phyloP scores from a whole-genome alignment of 1,140 invertebrate genomes.

The Drosophila guanche region DNA sequence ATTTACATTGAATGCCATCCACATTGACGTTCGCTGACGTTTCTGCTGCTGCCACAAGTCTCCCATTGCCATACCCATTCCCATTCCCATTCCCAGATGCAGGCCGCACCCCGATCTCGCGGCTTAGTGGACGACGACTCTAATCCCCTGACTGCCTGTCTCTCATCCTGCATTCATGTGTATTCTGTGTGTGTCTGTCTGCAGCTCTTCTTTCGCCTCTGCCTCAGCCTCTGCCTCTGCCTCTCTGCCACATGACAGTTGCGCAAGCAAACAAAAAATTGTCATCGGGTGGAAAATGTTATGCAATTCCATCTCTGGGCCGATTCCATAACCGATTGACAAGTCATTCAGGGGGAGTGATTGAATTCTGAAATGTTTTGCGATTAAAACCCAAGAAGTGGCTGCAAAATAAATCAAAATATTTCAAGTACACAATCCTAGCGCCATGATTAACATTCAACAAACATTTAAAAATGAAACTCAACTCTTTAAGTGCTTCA shows the following conservation, averaged over 20 bases:
- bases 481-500: no score
- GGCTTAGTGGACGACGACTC: conserved; percentile 48
- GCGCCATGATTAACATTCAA: no score
- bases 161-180: conserved; percentile 23
- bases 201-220: no score
- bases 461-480: no score
- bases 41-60: conserved; percentile 4
- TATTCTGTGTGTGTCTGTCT: conserved; percentile 9
- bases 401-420: no score
- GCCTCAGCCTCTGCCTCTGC: no score
- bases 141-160: conserved; percentile 52
- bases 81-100: not conserved
- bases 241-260: conserved; percentile 39
- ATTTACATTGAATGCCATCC: conserved; percentile 35
- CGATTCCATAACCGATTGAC: conserved; percentile 17
- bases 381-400: no score
- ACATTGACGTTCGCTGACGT: conserved; percentile 50
- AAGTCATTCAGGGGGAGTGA: not conserved
- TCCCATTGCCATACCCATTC: no score
- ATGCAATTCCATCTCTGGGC: conserved; percentile 34
- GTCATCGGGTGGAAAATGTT: conserved; percentile 43
- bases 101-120: conserved; percentile 24
- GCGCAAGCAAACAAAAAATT: conserved; percentile 37
- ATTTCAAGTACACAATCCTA: no score
- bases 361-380: no score